A percentile compares a stretch with the other conserved stretches of the same genome.
These are phyloP conservation scores for Nemoura dubitans DNA, from an alignment of 2,888 invertebrate genomes.

Conservation along the genomic window DNA sequence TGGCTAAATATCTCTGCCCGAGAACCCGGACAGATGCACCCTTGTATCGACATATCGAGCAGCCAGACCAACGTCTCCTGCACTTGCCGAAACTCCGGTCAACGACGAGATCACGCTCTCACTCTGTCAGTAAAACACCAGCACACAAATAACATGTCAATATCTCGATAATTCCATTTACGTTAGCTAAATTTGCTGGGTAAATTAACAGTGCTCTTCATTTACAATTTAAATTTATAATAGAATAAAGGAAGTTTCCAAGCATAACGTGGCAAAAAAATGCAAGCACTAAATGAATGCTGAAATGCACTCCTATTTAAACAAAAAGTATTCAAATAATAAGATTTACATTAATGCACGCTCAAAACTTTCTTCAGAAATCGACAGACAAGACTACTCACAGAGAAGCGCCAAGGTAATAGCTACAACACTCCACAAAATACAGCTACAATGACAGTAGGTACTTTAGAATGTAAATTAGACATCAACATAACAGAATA, in stretches of 20 bases:
- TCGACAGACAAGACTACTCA: background rate
- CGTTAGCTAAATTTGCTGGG: background rate
- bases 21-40: slow-evolving; percentile 43
- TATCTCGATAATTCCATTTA: background rate
- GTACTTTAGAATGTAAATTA: background rate
- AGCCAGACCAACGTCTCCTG: slow-evolving; percentile 46
- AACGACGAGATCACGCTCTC: slow-evolving; percentile 37
- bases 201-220: background rate
- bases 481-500: background rate
- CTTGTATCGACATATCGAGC: slow-evolving; percentile 47
- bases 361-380: background rate
- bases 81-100: background rate
- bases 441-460: background rate
- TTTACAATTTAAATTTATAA: background rate
- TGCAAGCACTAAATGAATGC: background rate
- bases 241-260: background rate
- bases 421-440: background rate
- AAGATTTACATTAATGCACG: background rate
- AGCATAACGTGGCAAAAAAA: background rate
- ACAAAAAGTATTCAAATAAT: background rate
- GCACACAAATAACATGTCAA: background rate
- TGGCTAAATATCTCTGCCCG: slow-evolving; percentile 24
- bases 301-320: background rate
- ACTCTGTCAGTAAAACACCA: slow-evolving; percentile 33
- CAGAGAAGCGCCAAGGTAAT: background rate